These are phyloP conservation scores for Bombus vancouverensis DNA, from an alignment of 1,140 invertebrate species.

Conservation along the genomic window DNA sequence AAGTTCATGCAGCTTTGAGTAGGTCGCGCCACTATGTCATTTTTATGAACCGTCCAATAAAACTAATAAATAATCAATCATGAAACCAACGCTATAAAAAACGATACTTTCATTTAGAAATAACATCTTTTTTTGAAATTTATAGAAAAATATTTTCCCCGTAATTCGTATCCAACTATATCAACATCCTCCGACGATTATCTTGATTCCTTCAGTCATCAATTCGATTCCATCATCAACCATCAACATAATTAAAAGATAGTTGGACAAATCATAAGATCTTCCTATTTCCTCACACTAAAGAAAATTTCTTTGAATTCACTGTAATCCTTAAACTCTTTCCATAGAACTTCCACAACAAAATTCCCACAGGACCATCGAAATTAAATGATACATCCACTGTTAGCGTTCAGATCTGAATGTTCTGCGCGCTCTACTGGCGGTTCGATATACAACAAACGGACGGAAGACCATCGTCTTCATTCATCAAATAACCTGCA, in stretches of 20 bases:
- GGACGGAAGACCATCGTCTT: neutral
- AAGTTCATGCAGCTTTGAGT: neutral
- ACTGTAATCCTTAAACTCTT: neutral
- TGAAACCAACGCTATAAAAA: neutral
- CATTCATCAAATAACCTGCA: neutral
- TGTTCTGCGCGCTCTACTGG: neutral
- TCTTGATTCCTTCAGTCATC: neutral
- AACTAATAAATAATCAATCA: no score
- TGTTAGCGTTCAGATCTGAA: neutral
- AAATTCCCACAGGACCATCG: neutral
- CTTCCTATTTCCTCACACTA: neutral
- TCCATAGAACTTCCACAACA: neutral
- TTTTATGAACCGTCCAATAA: neutral
- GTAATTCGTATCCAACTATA: neutral
- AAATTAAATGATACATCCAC: neutral
- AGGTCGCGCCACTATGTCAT: slow-evolving; percentile 28
- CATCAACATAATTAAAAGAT: neutral
- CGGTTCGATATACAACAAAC: neutral
- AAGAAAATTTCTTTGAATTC: neutral
- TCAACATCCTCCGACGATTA: no score
- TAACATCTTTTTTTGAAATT: neutral
- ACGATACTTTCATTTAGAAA: neutral
- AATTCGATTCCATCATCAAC: neutral
- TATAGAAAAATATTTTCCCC: neutral
- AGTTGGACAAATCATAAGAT: neutral